These are phyloP conservation scores for Drosophila sp. DNA, from an alignment of 1,140 invertebrate species.

Conservation along the genomic window DNA sequence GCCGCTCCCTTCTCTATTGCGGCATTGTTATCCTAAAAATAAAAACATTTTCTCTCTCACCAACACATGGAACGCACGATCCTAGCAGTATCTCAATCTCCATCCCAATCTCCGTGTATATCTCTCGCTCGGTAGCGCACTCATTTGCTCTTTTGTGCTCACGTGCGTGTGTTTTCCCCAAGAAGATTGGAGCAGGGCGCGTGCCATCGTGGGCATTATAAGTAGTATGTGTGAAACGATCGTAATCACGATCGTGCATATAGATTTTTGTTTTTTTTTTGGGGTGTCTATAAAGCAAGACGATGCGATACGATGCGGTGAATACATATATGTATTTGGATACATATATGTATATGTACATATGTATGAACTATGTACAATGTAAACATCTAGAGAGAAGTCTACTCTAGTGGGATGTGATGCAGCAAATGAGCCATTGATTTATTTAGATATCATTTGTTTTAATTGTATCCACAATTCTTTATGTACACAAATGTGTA, in stretches of 20 bases:
- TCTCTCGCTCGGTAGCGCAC: constrained; percentile 1
- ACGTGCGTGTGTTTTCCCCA: constrained; percentile 42
- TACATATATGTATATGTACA: constrained; percentile 4
- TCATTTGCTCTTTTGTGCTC: constrained; percentile 25
- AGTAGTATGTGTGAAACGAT: constrained; percentile 59
- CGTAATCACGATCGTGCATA: constrained; percentile 57
- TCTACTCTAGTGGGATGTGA: constrained; percentile 4
- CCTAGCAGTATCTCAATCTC: constrained; percentile 15
- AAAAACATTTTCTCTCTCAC: constrained; percentile 40
- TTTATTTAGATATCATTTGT: constrained; percentile 62
- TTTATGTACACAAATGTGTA: constrained; percentile 9
- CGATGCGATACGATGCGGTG: neutral
- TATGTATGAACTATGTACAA: constrained; percentile 30
- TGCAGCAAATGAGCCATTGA: constrained; percentile 54
- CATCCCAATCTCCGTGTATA: constrained; percentile 28
- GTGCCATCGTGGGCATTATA: constrained; percentile 41
- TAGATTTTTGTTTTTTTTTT: constrained; percentile 17
- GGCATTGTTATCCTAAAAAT: constrained; percentile 80
- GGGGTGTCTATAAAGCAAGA: constrained; percentile 52
- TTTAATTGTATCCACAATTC: constrained; percentile 27
- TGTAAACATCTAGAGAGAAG: constrained; percentile 12
- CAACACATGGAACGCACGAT: constrained; percentile 27
- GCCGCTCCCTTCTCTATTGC: constrained; percentile 38
- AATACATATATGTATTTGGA: constrained; percentile 19
- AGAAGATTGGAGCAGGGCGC: constrained; percentile 49